Base-by-base conservation (phyloP, 2,113 vertebrate species). In the Pandion haliaetus region DNA sequence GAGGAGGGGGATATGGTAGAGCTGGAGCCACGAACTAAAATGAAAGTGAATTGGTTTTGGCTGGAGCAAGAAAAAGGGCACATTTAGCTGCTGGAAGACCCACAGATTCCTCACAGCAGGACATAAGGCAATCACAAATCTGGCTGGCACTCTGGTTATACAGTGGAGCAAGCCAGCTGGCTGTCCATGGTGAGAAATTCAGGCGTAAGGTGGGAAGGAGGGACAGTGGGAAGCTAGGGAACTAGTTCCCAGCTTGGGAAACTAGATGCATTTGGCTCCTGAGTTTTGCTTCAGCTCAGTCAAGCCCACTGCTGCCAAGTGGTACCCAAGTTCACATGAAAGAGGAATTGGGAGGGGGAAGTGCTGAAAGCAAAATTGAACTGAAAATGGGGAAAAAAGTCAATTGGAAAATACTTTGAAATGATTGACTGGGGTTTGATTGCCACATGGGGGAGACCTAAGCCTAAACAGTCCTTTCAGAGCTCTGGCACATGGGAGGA, bases 381-480 rank as follows among this genome's bases (percentile, higher is more conserved):
- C 20, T 32, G 74, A 71, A 90, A 93, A 76, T 31, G 6, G 6
- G 10, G 28, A 1, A 10, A 8, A 28, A 57, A 47, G 57, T 5
- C 12, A 80, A 26, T 10, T 17, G 25, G 19, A 76, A 61, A 49
- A 38, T 61, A 45, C 57, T 82, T 63, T 82, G 72, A 83, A 92
- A 71, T 55, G 1, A 25, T 21, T 77, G 52, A 74, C 58, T 89
- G 63, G 21, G 72, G 18, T 90, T 92, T 82, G 47, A 61, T 92
- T 96, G 74, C 96, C 93, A 87, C 55, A 2, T 90, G 92, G 57
- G 86, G 86, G 94, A 97, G 90, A 85, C 59, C 52, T 96, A 86
- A 84, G 65, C 65, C 84, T 72, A 38, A 88, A 40, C 20, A 71
- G 86, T 44, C 44, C 20, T 69, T 3, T 69, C 36, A 80, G 80